These are phyloP conservation scores for Galagoides demidoff DNA, from an alignment of 2,797 vertebrate species.

Conservation along the genomic window DNA sequence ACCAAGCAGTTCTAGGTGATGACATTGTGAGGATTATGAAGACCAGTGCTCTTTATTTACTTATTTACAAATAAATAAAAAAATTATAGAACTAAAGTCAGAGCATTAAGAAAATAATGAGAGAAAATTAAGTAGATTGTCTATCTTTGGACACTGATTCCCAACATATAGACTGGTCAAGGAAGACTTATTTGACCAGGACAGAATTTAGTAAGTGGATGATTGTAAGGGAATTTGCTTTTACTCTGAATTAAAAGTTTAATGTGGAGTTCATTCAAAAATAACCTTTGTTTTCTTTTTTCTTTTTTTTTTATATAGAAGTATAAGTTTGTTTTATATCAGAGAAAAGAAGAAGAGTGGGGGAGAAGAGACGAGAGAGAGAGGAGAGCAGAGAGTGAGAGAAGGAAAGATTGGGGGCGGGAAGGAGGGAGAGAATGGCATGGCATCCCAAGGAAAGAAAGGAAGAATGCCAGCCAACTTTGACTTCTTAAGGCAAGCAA, in stretches of 20 bases:
- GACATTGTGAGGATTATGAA: not conserved
- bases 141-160: not conserved
- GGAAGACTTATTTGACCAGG: not conserved
- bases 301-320: too few species aligned
- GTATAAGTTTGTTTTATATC: too few species aligned
- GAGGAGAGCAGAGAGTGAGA: too few species aligned
- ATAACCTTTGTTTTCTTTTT: not conserved
- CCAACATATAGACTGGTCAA: not conserved
- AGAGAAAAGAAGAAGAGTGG: too few species aligned
- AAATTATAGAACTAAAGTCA: not conserved
- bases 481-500: not conserved
- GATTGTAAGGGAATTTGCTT: not conserved
- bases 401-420: too few species aligned
- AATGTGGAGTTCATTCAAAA: not conserved
- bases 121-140: slow-evolving; percentile 24
- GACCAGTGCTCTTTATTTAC: not conserved
- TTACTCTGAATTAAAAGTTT: slow-evolving; percentile 30
- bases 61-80: not conserved
- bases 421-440: too few species aligned
- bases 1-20: not conserved
- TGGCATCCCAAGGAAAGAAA: too few species aligned
- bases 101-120: not conserved
- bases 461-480: not conserved
- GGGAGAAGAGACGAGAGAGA: too few species aligned
- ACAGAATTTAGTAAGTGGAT: not conserved